These are phyloP conservation scores for Trissoscelio sp. DNA, from an alignment of 2,888 invertebrate genomes.

Conservation along the genomic window DNA sequence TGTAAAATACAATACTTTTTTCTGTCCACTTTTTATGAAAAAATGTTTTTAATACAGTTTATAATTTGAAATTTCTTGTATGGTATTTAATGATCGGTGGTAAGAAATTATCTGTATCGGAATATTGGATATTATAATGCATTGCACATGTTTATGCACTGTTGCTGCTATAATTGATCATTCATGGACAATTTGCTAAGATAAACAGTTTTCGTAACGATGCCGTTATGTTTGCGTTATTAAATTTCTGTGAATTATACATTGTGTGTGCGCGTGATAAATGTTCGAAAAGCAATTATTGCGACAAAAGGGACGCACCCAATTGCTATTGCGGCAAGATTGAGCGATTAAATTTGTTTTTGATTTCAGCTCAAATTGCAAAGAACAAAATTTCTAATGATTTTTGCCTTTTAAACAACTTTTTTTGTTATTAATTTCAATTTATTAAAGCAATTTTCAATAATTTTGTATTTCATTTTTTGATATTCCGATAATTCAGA, in stretches of 20 bases:
- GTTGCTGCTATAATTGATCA: constrained; percentile 60
- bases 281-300: constrained; percentile 32
- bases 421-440: no score
- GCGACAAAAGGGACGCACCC: constrained; percentile 33
- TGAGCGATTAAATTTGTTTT: background rate
- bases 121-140: constrained; percentile 47
- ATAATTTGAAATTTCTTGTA: background rate
- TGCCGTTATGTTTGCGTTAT: constrained; percentile 53
- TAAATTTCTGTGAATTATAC: constrained; percentile 51
- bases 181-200: constrained; percentile 62
- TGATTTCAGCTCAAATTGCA: constrained; percentile 7
- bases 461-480: no score
- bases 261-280: constrained; percentile 29
- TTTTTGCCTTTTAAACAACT: no score
- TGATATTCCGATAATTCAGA: no score
- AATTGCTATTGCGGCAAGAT: constrained; percentile 12
- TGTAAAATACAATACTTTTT: no score
- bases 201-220: constrained; percentile 55
- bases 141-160: constrained; percentile 50
- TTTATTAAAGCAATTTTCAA: no score
- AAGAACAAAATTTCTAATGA: no score
- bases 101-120: constrained; percentile 12
- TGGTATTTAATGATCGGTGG: constrained; percentile 1
- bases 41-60: no score
- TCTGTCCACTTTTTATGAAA: no score